These are phyloP conservation scores for Agrochola circellaris DNA, from an alignment of 2,888 invertebrate genomes.

Conservation along the genomic window DNA sequence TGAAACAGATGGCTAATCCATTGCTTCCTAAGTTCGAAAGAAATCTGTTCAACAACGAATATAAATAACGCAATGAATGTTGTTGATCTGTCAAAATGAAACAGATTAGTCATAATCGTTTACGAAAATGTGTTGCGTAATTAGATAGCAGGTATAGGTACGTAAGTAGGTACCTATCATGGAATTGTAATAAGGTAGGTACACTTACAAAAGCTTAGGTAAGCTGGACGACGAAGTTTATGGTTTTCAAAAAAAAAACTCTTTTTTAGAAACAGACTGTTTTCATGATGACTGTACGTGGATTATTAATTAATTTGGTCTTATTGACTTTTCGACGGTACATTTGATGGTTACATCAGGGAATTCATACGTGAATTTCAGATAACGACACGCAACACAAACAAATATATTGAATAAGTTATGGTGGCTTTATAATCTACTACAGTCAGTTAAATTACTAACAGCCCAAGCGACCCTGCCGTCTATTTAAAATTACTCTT, in stretches of 20 bases:
- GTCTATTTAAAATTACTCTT: background rate
- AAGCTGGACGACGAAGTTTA: too few relatives aligned
- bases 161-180: background rate
- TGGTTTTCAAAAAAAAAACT: background rate
- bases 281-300: constrained; percentile 64
- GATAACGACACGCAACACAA: constrained; percentile 69
- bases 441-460: background rate
- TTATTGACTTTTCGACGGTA: constrained; percentile 76
- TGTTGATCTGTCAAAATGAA: too few relatives aligned
- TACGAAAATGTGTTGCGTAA: too few relatives aligned
- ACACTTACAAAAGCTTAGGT: background rate
- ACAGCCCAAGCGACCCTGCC: background rate
- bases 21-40: too few relatives aligned
- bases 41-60: too few relatives aligned
- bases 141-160: too few relatives aligned
- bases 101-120: too few relatives aligned
- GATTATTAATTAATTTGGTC: constrained; percentile 74
- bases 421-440: constrained; percentile 19
- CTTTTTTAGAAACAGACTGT: background rate
- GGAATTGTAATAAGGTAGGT: background rate
- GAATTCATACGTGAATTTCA: constrained; percentile 59
- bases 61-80: too few relatives aligned
- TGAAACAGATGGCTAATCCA: too few relatives aligned
- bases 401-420: constrained; percentile 30
- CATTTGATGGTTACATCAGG: constrained; percentile 67